A percentile compares a stretch with the other conserved stretches of the same genome.
Conservation (phyloP, 2,888 invertebrate species). For the Tryphoninae sp. region DNA sequence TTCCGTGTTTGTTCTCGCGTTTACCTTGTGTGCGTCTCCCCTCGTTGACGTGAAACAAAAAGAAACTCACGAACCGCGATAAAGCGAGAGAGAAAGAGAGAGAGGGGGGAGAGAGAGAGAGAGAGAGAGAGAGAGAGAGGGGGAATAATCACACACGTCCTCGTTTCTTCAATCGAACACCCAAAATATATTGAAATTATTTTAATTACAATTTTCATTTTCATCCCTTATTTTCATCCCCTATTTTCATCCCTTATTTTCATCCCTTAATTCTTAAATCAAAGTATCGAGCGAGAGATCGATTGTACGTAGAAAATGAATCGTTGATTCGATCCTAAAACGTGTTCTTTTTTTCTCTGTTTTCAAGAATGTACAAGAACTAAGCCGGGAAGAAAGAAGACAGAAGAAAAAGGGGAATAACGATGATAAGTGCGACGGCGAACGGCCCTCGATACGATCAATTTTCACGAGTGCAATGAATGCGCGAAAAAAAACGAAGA, state of each 20-base stretch:
- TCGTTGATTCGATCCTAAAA: neutral
- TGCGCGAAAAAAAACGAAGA: neutral
- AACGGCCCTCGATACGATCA: neutral
- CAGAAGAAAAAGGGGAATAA: neutral
- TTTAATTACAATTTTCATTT: neutral
- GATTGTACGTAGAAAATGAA: no score
- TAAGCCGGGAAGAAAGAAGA: neutral
- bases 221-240: neutral
- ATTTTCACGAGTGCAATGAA: conserved; percentile 8
- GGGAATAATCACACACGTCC: conserved; percentile 27
- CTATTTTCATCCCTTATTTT: neutral
- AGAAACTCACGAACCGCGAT: conserved; percentile 11
- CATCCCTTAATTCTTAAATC: neutral
- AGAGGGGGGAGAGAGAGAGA: neutral
- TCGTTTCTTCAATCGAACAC: conserved; percentile 11
- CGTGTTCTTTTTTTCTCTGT: neutral
- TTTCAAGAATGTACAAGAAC: conserved; percentile 3
- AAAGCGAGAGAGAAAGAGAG: neutral
- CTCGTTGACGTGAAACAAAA: conserved; percentile 20
- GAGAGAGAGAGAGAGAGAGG: neutral
- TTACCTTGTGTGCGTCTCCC: conserved; percentile 24
- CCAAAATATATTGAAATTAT: neutral
- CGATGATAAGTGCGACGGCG: neutral
- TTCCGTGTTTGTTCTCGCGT: conserved; percentile 43
- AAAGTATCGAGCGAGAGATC: neutral